Conservation (phyloP, 2,888 invertebrate species). For the Microctonus aethiopoides region DNA sequence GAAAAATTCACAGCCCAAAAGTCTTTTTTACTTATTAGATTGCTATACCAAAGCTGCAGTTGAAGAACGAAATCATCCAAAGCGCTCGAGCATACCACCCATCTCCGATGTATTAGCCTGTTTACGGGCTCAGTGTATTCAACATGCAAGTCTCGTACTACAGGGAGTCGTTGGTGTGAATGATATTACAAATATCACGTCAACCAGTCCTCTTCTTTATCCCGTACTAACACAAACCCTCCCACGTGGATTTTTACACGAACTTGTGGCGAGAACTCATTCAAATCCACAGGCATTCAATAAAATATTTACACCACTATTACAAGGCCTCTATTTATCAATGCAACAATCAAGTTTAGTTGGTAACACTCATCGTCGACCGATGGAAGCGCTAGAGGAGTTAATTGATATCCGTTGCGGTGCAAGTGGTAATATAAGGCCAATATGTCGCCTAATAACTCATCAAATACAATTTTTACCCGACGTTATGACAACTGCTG, state of each 20-base stretch:
- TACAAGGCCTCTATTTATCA: slow-evolving; percentile 77
- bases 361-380: slow-evolving; percentile 75
- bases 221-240: slow-evolving; percentile 78
- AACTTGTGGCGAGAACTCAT: slow-evolving; percentile 74
- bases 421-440: slow-evolving; percentile 75
- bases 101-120: slow-evolving; percentile 75
- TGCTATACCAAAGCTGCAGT: slow-evolving; percentile 78
- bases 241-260: slow-evolving; percentile 80
- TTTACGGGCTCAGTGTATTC: slow-evolving; percentile 72
- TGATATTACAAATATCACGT: slow-evolving; percentile 43
- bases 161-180: slow-evolving; percentile 68
- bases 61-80: slow-evolving; percentile 82
- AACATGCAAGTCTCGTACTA: slow-evolving; percentile 71
- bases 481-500: slow-evolving; percentile 77
- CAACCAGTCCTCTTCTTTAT: slow-evolving; percentile 72
- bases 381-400: slow-evolving; percentile 80
- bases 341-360: slow-evolving; percentile 79
- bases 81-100: slow-evolving; percentile 80
- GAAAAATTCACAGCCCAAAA: slow-evolving; percentile 53
- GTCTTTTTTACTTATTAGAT: slow-evolving; percentile 71
- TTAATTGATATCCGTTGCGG: slow-evolving; percentile 83
- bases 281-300: slow-evolving; percentile 72
- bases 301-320: slow-evolving; percentile 74
- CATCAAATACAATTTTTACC: slow-evolving; percentile 80
- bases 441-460: slow-evolving; percentile 78